phyloP scores from a whole-genome alignment of 1,140 invertebrate species.

The Drosophila sp. region DNA sequence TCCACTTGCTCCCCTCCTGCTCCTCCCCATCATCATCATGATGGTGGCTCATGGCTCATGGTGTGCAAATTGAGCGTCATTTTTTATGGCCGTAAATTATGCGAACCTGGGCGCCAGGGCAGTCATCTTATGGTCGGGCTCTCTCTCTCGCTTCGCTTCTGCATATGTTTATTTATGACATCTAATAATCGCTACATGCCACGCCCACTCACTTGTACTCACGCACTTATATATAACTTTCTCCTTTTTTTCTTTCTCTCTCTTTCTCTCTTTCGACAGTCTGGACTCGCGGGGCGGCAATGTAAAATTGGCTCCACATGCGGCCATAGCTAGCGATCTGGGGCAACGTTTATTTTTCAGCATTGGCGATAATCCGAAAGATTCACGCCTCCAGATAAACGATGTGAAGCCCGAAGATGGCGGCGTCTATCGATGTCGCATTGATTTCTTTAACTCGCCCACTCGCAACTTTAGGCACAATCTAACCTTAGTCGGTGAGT shows the following conservation, averaged over 20 bases:
- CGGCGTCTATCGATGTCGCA: slow-evolving; percentile 91
- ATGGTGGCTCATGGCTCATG: slow-evolving; percentile 40
- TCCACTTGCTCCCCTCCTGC: slow-evolving; percentile 11
- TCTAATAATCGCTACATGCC: slow-evolving; percentile 70
- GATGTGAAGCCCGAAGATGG: slow-evolving; percentile 89
- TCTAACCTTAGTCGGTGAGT: slow-evolving; percentile 92
- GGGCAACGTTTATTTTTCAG: slow-evolving; percentile 90
- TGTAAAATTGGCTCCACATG: slow-evolving; percentile 86
- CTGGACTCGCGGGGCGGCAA: slow-evolving; percentile 89
- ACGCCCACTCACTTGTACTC: slow-evolving; percentile 57
- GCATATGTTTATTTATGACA: slow-evolving; percentile 81
- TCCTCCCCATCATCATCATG: slow-evolving; percentile 2
- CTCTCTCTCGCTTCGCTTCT: neutral
- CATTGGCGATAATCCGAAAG: slow-evolving; percentile 87
- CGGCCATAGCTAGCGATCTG: slow-evolving; percentile 89
- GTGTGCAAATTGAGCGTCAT: slow-evolving; percentile 71
- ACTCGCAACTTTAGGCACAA: slow-evolving; percentile 93
- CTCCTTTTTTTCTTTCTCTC: no score
- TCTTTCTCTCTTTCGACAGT: slow-evolving; percentile 83
- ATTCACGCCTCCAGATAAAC: slow-evolving; percentile 89
- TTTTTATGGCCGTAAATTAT: slow-evolving; percentile 78
- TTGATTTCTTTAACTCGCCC: slow-evolving; percentile 93
- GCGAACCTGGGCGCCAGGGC: slow-evolving; percentile 46
- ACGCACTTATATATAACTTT: slow-evolving; percentile 31
- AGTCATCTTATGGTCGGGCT: slow-evolving; percentile 54